These are phyloP conservation scores for Arctopsyche grandis DNA, from an alignment of 1,140 invertebrate species.

Conservation along the genomic window DNA sequence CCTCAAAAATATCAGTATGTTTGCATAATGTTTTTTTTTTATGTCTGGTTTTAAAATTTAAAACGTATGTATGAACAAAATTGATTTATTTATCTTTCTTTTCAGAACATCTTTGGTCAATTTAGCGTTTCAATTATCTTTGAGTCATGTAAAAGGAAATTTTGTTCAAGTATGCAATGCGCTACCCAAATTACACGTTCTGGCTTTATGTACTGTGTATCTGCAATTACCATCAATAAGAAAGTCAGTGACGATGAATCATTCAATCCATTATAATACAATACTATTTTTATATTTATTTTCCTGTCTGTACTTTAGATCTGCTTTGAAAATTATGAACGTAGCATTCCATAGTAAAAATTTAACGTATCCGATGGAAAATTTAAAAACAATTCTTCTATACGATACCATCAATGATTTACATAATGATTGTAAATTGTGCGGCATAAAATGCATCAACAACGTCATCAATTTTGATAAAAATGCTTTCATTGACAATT, in stretches of 20 bases:
- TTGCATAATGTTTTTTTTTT: too few species aligned
- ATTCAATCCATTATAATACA: not conserved
- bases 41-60: conserved; percentile 50
- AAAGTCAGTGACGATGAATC: conserved; percentile 57
- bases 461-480: conserved; percentile 57
- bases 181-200: conserved; percentile 62
- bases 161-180: conserved; percentile 64
- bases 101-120: conserved; percentile 57
- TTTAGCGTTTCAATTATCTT: conserved; percentile 62
- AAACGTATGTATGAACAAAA: conserved; percentile 56
- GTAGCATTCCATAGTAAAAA: conserved; percentile 67
- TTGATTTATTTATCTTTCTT: conserved; percentile 41
- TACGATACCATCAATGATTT: conserved; percentile 56
- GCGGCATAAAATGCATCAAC: conserved; percentile 55
- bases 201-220: conserved; percentile 61
- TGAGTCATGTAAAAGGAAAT: conserved; percentile 66
- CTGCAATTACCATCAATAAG: conserved; percentile 61
- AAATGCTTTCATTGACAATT: conserved; percentile 55
- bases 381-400: conserved; percentile 57
- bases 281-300: conserved; percentile 46
- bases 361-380: conserved; percentile 61
- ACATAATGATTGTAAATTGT: conserved; percentile 55
- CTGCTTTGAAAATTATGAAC: conserved; percentile 66
- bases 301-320: too few species aligned
- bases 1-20: conserved; percentile 52